phyloP scores from a whole-genome alignment of 2,888 invertebrate genomes.

The Mythimna ferrago region DNA sequence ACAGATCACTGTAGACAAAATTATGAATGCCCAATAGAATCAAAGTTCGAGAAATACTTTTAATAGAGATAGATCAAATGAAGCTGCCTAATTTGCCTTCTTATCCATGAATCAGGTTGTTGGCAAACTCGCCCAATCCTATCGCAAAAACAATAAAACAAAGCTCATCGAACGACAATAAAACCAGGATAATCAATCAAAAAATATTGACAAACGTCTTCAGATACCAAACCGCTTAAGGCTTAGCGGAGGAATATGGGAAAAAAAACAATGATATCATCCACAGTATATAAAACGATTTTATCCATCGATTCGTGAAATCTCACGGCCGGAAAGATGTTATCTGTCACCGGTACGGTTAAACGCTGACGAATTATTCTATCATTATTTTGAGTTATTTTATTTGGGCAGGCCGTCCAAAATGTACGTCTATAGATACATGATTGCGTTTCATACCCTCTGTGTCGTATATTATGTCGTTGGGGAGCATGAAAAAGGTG shows the following conservation, averaged over 20 bases:
- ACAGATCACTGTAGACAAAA: too few species aligned
- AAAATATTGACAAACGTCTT: conserved; percentile 43
- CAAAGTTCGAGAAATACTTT: too few species aligned
- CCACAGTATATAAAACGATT: conserved; percentile 40
- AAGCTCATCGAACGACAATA: conserved; percentile 13
- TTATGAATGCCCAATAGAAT: too few species aligned
- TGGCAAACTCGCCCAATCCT: conserved; percentile 3
- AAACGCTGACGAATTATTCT: conserved; percentile 56
- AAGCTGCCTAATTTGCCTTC: too few species aligned
- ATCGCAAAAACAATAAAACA: conserved; percentile 18
- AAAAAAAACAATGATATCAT: conserved; percentile 36
- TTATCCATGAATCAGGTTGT: background rate
- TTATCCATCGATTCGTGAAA: conserved; percentile 58
- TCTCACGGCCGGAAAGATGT: conserved; percentile 63
- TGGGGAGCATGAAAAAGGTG: conserved; percentile 66
- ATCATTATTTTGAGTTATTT: conserved; percentile 62
- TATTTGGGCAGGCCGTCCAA: conserved; percentile 54
- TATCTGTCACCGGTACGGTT: conserved; percentile 59
- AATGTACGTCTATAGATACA: conserved; percentile 58
- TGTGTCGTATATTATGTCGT: conserved; percentile 45
- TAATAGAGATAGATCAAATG: too few species aligned
- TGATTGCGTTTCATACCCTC: conserved; percentile 49
- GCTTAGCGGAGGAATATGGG: conserved; percentile 26
- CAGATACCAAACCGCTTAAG: conserved; percentile 40
- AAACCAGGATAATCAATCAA: conserved; percentile 37